Percentiles rank a stretch among this genome's conserved stretches.
phyloP scores from a whole-genome alignment of 2,888 invertebrate species.

The Volucella zonaria region DNA sequence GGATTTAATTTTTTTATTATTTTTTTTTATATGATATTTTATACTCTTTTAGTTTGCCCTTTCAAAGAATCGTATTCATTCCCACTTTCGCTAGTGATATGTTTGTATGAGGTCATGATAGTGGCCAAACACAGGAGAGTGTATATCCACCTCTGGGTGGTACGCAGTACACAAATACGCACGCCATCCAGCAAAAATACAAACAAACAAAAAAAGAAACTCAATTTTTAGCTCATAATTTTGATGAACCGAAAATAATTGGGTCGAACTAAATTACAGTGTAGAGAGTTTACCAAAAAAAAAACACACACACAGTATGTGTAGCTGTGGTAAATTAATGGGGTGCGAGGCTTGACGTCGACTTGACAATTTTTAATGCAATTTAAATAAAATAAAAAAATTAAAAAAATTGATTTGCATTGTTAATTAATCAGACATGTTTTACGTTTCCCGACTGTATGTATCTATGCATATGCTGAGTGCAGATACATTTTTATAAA shows the following conservation, averaged over 20 bases:
- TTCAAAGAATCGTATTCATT: conserved; percentile 26
- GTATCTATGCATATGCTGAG: not conserved
- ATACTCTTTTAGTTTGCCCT: conserved; percentile 41
- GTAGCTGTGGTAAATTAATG: conserved; percentile 65
- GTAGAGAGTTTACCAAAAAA: conserved; percentile 30
- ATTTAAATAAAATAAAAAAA: conserved; percentile 44
- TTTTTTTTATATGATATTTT: conserved; percentile 31
- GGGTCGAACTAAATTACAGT: conserved; percentile 74
- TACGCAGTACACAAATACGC: too few relatives aligned
- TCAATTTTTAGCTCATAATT: conserved; percentile 71
- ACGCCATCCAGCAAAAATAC: too few relatives aligned
- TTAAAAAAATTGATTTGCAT: conserved; percentile 57
- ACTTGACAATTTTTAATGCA: conserved; percentile 66
- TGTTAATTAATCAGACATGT: conserved; percentile 53
- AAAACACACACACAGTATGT: not conserved
- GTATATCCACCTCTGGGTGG: conserved; percentile 38
- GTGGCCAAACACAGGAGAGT: conserved; percentile 38
- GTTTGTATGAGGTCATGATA: conserved; percentile 49
- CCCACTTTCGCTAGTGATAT: conserved; percentile 62
- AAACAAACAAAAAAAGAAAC: conserved; percentile 4
- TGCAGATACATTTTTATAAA: not conserved
- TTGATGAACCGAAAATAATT: conserved; percentile 74
- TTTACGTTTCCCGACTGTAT: not conserved
- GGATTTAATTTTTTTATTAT: conserved; percentile 41
- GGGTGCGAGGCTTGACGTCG: conserved; percentile 68